phyloP scores from a whole-genome alignment of 2,888 invertebrate genomes.

The Quadroppia sp. region DNA sequence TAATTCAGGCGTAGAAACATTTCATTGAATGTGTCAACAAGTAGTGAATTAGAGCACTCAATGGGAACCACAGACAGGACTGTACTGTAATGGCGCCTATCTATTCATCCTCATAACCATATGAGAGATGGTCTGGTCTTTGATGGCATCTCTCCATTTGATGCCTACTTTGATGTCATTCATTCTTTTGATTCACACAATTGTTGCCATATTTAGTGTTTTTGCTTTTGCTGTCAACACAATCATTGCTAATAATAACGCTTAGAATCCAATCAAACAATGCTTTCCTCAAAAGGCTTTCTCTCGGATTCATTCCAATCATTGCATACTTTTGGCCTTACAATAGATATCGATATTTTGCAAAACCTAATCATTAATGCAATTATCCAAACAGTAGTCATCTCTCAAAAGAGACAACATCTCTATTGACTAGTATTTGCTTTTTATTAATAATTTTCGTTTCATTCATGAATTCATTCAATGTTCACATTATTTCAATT shows the following conservation, averaged over 20 bases:
- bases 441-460: background rate
- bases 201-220: background rate
- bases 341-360: constrained; percentile 2
- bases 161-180: constrained; percentile 13
- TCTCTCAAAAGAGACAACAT: background rate
- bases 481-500: background rate
- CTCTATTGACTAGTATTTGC: background rate
- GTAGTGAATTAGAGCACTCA: constrained; percentile 29
- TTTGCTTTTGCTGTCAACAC: constrained; percentile 24
- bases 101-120: background rate
- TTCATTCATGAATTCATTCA: background rate
- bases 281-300: background rate
- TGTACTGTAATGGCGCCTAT: constrained; percentile 18
- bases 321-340: background rate
- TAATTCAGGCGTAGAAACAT: constrained; percentile 32
- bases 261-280: background rate
- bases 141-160: constrained; percentile 15
- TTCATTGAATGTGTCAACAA: constrained; percentile 37
- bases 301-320: background rate
- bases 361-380: constrained; percentile 9
- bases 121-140: background rate
- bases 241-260: background rate
- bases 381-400: background rate
- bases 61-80: constrained; percentile 21
- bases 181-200: background rate